These are phyloP conservation scores for Cheirogaleus medius DNA, from an alignment of 2,113 vertebrate species.

Conservation along the genomic window DNA sequence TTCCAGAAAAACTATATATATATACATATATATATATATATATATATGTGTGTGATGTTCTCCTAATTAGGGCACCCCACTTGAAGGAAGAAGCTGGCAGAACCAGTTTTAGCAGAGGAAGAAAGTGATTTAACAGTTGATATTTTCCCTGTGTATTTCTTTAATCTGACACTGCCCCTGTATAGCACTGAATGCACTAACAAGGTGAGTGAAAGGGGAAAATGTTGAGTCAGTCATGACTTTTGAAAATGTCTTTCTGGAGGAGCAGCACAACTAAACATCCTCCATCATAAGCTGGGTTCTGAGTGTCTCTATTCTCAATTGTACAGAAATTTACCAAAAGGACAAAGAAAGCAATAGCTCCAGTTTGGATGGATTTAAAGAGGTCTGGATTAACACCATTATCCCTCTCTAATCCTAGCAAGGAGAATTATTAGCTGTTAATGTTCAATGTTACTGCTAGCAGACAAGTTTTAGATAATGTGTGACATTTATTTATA, in stretches of 20 bases:
- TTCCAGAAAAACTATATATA: background rate
- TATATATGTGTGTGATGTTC: too few species aligned
- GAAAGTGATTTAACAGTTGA: background rate
- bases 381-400: constrained; percentile 1
- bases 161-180: background rate
- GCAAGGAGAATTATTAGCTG: constrained; percentile 36
- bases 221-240: background rate
- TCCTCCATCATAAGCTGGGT: background rate
- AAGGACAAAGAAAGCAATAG: background rate
- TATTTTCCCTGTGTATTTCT: background rate
- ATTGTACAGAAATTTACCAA: background rate
- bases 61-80: background rate
- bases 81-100: background rate
- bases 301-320: background rate
- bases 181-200: background rate
- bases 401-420: constrained; percentile 22
- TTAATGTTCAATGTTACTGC: constrained; percentile 12
- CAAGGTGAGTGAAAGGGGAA: background rate
- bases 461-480: constrained; percentile 20
- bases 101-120: background rate
- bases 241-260: background rate
- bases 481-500: background rate
- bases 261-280: background rate
- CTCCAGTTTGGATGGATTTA: background rate
- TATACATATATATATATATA: too few species aligned